A percentile compares a stretch with the other conserved stretches of the same genome.
These are phyloP conservation scores for Alces alces DNA, from an alignment of 2,113 vertebrate species.

Conservation along the genomic window DNA sequence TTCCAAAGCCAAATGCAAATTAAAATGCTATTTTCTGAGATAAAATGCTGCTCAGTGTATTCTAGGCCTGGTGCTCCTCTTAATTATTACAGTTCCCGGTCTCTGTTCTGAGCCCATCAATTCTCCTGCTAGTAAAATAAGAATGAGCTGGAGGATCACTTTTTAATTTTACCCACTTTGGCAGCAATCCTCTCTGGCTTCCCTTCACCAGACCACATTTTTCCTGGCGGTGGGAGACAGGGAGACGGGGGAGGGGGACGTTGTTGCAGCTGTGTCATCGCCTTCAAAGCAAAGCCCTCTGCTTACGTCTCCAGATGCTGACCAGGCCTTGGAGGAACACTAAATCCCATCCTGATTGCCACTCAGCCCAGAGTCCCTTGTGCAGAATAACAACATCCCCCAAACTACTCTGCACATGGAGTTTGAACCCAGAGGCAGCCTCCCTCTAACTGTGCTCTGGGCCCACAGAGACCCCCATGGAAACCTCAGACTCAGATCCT, in stretches of 20 bases:
- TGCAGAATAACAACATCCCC: neutral
- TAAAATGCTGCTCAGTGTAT: neutral
- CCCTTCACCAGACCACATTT: neutral
- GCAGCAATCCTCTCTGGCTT: neutral
- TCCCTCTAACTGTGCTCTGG: neutral
- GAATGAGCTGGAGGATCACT: neutral
- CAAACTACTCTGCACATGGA: accelerated
- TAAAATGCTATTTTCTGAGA: neutral
- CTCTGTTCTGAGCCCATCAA: neutral
- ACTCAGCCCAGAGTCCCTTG: neutral
- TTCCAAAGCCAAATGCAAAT: neutral
- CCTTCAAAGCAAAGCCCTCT: neutral
- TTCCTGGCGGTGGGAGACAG: neutral
- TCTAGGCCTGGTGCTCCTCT: neutral
- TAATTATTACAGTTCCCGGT: neutral
- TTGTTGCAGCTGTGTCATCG: neutral
- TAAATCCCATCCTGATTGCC: neutral
- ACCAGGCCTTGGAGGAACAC: neutral
- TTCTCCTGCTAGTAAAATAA: neutral
- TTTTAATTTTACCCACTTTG: neutral
- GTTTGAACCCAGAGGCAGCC: neutral
- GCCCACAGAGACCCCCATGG: neutral
- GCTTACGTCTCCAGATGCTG: neutral
- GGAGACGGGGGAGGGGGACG: neutral
- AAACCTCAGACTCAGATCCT: neutral